These are phyloP conservation scores for Lethenteron camtschaticum DNA, from an alignment of 2,113 vertebrate species.

Conservation along the genomic window DNA sequence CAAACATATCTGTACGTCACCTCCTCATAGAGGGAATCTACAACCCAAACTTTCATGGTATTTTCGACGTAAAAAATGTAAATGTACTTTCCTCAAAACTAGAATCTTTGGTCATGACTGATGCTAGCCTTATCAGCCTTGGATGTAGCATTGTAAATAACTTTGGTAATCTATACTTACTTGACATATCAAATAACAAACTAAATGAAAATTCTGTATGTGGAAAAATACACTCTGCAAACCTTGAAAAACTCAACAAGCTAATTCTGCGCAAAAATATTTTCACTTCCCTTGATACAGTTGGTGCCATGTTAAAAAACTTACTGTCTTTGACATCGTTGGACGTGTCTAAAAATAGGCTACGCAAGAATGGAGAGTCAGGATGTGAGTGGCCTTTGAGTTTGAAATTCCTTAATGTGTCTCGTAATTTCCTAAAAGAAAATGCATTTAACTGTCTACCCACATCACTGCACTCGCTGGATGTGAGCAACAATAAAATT, in stretches of 20 bases:
- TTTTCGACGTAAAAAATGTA: conserved; percentile 21
- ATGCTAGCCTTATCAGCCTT: conserved; percentile 17
- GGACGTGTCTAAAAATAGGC: conserved; percentile 39
- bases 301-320: conserved; percentile 15
- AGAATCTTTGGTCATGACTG: conserved; percentile 19
- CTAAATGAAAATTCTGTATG: conserved; percentile 21
- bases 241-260: conserved; percentile 23
- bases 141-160: conserved; percentile 38
- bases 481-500: conserved; percentile 25
- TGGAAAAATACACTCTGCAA: conserved; percentile 11
- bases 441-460: conserved; percentile 32
- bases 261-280: conserved; percentile 26
- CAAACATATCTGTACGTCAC: conserved; percentile 15
- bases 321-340: conserved; percentile 30
- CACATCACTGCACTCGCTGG: conserved; percentile 30
- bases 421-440: conserved; percentile 23
- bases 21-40: conserved; percentile 3
- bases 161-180: conserved; percentile 13
- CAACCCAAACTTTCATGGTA: background rate
- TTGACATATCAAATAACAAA: conserved; percentile 10
- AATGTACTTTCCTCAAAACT: conserved; percentile 23
- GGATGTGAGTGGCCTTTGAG: conserved; percentile 35
- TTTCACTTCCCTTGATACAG: conserved; percentile 18
- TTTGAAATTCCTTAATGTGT: conserved; percentile 43
- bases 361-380: conserved; percentile 23